Base-by-base conservation (phyloP, 2,797 vertebrate genomes). In the Eptatretus atami region DNA sequence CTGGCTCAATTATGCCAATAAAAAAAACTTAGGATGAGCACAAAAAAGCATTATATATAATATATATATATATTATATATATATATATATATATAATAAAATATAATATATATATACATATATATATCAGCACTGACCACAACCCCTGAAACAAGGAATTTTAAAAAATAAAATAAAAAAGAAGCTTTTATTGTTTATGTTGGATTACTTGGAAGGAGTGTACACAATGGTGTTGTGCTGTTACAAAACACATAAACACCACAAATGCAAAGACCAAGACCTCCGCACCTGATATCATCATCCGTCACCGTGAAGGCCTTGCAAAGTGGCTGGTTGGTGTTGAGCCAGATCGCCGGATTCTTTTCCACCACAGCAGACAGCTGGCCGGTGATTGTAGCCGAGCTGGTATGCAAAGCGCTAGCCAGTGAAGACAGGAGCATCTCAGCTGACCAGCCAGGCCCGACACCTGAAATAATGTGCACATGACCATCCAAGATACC, bases 301-400 rank as follows among this genome's bases (percentile, higher is more conserved):
- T 93, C 86, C 0, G 85, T 93, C 68, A 93, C 75, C 1, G 81
- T 80, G 70, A 93, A 92, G 64, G 84, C 78, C 71, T 79, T 83
- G 74, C 84, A 93, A 64, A 83, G 82, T 1, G 86, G 85, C 44
- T 93, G 85, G 1, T 77, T 76, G 2, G 80, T 78, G 71, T 93
- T 93, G 3, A 92, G 77, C 85, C 85, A 93, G 25, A 92, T 75
- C 1, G 82, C 78, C 0, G 86, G 86, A 74, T 88, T 92, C 75
- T 88, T 93, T 72, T 92, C 86, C 0, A 83, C 85, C 0, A 83
- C 85, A 0, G 75, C 72, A 0, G 83, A 83, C 44, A 78, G 77
- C 69, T 93, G 86, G 9, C 86, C 85, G 0, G 78, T 87, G 73
- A 92, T 81, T 0, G 86, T 84, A 0, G 77, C 72, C 0, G 83